These are phyloP conservation scores for Subacronicta megacephala DNA, from an alignment of 2,888 invertebrate genomes.

Conservation along the genomic window DNA sequence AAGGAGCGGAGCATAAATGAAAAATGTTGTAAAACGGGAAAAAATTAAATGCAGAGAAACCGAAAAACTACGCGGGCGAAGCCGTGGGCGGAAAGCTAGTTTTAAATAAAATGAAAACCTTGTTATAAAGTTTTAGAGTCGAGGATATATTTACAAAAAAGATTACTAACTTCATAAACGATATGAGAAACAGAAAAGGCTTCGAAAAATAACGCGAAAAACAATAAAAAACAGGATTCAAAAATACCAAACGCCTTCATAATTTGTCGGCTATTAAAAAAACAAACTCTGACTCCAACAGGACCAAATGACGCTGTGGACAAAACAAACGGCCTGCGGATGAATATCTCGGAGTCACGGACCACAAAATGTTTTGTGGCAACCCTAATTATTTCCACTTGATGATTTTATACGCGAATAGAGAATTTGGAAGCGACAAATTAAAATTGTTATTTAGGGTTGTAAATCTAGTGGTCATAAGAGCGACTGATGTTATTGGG, in stretches of 20 bases:
- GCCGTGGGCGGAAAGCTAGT: no score
- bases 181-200: neutral
- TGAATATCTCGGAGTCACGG: constrained; percentile 73
- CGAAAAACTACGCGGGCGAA: no score
- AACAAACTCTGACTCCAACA: constrained; percentile 31
- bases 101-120: no score
- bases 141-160: no score
- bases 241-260: constrained; percentile 29
- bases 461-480: no score
- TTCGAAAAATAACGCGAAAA: neutral
- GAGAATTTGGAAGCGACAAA: constrained; percentile 58
- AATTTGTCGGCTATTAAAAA: constrained; percentile 48
- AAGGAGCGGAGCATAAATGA: no score
- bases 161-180: no score
- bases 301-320: constrained; percentile 24
- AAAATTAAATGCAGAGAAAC: no score
- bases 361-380: constrained; percentile 86
- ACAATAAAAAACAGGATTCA: constrained; percentile 17
- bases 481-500: no score
- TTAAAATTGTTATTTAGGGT: constrained; percentile 1
- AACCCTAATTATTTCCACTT: constrained; percentile 86
- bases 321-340: constrained; percentile 47
- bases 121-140: no score
- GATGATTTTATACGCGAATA: constrained; percentile 70
- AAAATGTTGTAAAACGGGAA: no score